Conservation (phyloP, 2,888 invertebrate genomes). For the Drosophila melanocephala region DNA sequence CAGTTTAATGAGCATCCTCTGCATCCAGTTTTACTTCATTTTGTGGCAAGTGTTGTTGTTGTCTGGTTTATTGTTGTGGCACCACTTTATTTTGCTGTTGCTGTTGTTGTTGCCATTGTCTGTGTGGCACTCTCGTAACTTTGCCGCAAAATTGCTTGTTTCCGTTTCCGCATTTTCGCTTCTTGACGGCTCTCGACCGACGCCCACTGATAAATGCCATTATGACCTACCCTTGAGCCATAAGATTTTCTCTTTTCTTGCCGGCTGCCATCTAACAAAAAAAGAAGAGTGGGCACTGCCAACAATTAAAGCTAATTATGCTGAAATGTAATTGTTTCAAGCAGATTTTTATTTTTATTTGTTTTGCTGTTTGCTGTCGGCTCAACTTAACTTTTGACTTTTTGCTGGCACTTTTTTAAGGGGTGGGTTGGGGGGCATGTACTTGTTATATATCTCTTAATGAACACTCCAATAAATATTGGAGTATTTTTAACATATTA, state of each 20-base stretch:
- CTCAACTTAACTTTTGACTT: conserved; percentile 36
- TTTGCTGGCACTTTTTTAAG: neutral
- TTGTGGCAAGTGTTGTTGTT: conserved; percentile 31
- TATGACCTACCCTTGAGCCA: conserved; percentile 78
- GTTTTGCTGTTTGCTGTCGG: conserved; percentile 29
- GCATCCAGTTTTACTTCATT: conserved; percentile 44
- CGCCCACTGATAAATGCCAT: conserved; percentile 82
- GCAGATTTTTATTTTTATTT: conserved; percentile 62
- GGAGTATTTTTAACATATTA: neutral
- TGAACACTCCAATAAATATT: neutral
- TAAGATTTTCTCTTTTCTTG: conserved; percentile 61
- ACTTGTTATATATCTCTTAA: conserved; percentile 4
- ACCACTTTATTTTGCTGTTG: conserved; percentile 54
- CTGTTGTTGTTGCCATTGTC: conserved; percentile 50
- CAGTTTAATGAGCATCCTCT: conserved; percentile 53
- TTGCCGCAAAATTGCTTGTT: conserved; percentile 83
- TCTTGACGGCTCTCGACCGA: conserved; percentile 51
- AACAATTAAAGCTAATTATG: conserved; percentile 84
- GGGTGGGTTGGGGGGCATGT: neutral
- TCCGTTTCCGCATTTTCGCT: conserved; percentile 80
- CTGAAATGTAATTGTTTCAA: conserved; percentile 82
- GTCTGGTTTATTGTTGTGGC: conserved; percentile 60
- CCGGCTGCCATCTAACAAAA: conserved; percentile 37
- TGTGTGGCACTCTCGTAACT: conserved; percentile 79
- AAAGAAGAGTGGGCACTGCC: conserved; percentile 43